A percentile compares a stretch with the other conserved stretches of the same genome.
Evolutionary conservation across 2,797 vertebrate genomes (phyloP).

Genomic region (Aulostomus chinensis): DNA sequence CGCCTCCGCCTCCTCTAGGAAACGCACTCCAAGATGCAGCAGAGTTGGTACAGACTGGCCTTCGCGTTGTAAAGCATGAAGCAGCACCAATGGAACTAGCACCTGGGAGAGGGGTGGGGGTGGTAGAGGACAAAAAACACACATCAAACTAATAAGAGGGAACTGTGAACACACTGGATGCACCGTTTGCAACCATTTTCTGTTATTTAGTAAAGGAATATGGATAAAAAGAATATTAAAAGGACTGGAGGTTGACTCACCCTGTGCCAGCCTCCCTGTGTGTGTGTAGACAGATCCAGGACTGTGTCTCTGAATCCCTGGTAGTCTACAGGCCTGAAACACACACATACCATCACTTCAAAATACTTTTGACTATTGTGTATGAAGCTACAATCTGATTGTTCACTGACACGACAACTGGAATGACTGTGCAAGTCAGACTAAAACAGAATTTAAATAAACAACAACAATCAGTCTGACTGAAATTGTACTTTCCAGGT

Average conservation of each 20-base stretch:
- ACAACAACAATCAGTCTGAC: too few relatives aligned
- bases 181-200: too few relatives aligned
- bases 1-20: conserved; percentile 86
- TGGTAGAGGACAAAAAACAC: background rate
- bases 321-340: conserved; percentile 88
- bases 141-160: background rate
- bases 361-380: too few relatives aligned
- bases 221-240: background rate
- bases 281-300: conserved; percentile 77
- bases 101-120: conserved; percentile 71
- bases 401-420: too few relatives aligned
- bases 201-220: too few relatives aligned
- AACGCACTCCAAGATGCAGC: conserved; percentile 83
- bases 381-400: too few relatives aligned
- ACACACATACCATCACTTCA: conserved; percentile 29
- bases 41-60: conserved; percentile 80
- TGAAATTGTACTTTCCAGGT: too few relatives aligned
- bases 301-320: conserved; percentile 82
- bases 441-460: too few relatives aligned
- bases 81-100: conserved; percentile 89
- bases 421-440: too few relatives aligned
- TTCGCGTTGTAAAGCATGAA: conserved; percentile 83
- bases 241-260: conserved; percentile 63
- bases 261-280: conserved; percentile 89
- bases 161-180: too few relatives aligned